Base-by-base conservation (phyloP, 2,888 invertebrate species). In the Cheilosia grossa region DNA sequence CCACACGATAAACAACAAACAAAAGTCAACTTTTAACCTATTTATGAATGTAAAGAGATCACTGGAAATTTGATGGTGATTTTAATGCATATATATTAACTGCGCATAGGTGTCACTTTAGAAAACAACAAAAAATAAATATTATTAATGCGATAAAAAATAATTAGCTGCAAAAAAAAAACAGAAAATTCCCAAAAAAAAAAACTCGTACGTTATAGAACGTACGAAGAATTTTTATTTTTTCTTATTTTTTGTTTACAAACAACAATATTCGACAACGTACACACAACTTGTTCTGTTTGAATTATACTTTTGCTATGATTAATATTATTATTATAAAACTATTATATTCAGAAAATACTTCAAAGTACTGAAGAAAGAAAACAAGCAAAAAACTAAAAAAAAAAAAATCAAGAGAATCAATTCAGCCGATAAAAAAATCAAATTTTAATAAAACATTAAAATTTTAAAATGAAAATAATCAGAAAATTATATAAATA, bases 11-110 rank as follows among this genome's bases (percentile, higher is more conserved):
- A 59, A 64, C 49, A 58, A 47, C 40, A 64, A 67, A 69, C 53
- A 67, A 54, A 82, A 78, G 82, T 79, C 61, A 86, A 74, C 80
- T 82, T 87, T 86, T 74, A 82, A 80, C 78, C 74, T 87, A 83
- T 83, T 80, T 70, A 83, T 87, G 79, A 78, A 83, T 82, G 69
- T 73, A 82, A 79, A 21, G 33, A 69, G 64, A 69, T 47, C 74
- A 79, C 44, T 64, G 59, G 53, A 69, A 69, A 75, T 81, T 63
- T 47, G 67, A 85, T 70, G 81, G 72, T 80, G 85, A 85, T 81
- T 80, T 79, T 67, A 77, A 51, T 85, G 85, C 81, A 72, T 72
- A 64, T 59, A 59, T 70, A 85, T 80, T 85, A 72, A 61, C 74
- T 54, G 79, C 75, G 85, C 81, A 81, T 85, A 81, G 66, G 67